Evolutionary conservation across 1,140 invertebrate genomes (phyloP).

Genomic region (Charaxes varanes): DNA sequence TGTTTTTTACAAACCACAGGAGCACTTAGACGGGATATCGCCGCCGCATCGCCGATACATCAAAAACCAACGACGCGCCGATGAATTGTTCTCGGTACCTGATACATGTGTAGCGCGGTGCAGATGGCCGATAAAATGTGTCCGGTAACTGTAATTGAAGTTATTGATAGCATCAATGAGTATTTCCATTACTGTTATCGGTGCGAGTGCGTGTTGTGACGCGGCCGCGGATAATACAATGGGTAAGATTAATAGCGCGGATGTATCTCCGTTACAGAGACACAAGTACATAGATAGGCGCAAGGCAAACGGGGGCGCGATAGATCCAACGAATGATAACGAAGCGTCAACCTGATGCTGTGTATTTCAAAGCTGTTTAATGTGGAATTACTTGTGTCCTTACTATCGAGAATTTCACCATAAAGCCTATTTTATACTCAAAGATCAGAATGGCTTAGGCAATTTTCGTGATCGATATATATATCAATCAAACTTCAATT

Average conservation of each 20-base stretch:
- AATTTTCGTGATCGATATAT: no score
- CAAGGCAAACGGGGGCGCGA: constrained; percentile 68
- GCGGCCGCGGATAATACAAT: constrained; percentile 57
- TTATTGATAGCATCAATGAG: constrained; percentile 56
- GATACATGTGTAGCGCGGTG: constrained; percentile 30
- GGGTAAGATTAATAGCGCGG: constrained; percentile 67
- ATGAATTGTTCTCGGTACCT: no score
- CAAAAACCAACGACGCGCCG: no score
- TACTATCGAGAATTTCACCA: no score
- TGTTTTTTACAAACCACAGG: no score
- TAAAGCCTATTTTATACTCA: no score
- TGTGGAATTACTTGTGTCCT: no score
- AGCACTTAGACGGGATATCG: no score
- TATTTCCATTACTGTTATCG: constrained; percentile 61
- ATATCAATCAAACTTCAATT: no score
- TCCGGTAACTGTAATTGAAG: constrained; percentile 48
- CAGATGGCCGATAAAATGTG: constrained; percentile 45
- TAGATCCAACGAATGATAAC: constrained; percentile 64
- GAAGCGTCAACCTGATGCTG: constrained; percentile 53
- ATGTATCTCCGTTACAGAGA: constrained; percentile 50
- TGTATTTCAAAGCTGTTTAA: constrained; percentile 59
- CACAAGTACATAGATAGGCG: constrained; percentile 46
- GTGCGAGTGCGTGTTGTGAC: constrained; percentile 53
- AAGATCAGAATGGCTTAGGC: no score
- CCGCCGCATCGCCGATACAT: no score